Evolutionary conservation across 2,113 vertebrate genomes (phyloP).

Genomic region (Meleagris gallopavo): DNA sequence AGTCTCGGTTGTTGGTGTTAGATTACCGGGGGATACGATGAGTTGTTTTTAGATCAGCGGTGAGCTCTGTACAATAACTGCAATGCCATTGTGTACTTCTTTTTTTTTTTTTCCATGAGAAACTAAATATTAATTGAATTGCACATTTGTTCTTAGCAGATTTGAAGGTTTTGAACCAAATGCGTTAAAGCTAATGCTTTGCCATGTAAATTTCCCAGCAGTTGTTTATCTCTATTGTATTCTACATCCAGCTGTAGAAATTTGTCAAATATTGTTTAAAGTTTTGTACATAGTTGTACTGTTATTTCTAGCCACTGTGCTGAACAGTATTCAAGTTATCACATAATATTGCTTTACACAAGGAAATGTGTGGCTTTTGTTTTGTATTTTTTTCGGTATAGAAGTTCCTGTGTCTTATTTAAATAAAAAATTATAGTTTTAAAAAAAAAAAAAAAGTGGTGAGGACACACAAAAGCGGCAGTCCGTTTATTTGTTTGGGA

Average conservation of each 20-base stretch:
- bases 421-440: constrained; percentile 93
- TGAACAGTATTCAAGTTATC: constrained; percentile 84
- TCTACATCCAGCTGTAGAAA: constrained; percentile 80
- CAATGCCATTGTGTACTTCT: constrained; percentile 47
- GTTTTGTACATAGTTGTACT: constrained; percentile 84
- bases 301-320: constrained; percentile 84
- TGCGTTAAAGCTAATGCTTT: constrained; percentile 80
- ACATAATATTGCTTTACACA: constrained; percentile 84
- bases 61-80: constrained; percentile 75
- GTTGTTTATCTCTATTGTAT: constrained; percentile 81
- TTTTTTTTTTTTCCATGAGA: constrained; percentile 79
- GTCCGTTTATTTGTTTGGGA: constrained; percentile 33
- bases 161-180: constrained; percentile 80
- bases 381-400: constrained; percentile 91
- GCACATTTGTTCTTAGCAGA: constrained; percentile 77
- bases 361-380: constrained; percentile 85
- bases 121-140: constrained; percentile 81
- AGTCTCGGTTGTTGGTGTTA: constrained; percentile 71
- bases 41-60: constrained; percentile 63
- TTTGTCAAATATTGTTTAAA: constrained; percentile 81
- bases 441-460: constrained; percentile 28
- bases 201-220: constrained; percentile 79
- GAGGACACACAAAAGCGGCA: neutral
- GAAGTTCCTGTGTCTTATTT: constrained; percentile 91
- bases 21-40: constrained; percentile 46